Evolutionary conservation across 2,797 vertebrate genomes (phyloP), one percentile per base, ranked within the genome.

Genomic region (Hirundo rustica): DNA sequence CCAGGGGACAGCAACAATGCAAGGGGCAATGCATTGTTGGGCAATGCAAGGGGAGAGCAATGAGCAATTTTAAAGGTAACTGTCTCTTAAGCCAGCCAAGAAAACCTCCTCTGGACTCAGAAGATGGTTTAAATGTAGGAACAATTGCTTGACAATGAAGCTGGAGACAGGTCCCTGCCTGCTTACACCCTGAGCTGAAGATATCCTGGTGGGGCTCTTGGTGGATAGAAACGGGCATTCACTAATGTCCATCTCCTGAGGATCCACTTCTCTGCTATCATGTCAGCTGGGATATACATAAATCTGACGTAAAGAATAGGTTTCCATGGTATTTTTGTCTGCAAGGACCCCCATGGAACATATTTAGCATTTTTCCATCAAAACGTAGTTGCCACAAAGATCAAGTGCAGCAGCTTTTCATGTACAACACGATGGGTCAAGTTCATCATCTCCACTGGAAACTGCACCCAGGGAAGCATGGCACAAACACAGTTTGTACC

Each of bases 201-300:
- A 64, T 32, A 53, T 42, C 26, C 55, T 16, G 16, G 70, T 53
- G 48, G 58, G 27, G 61, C 75, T 51, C 88, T 38, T 93, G 83
- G 83, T 76, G 88, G 29, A 60, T 1, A 58, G 54, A 68, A 91
- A 78, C 23, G 48, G 34, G 40, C 58, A 88, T 76, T 78, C 34
- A 13, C 38, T 40, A 15, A 73, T 76, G 90, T 70, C 25, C 71
- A 53, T 71, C 74, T 84, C 71, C 77, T 87, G 70, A 90, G 55
- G 77, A 81, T 42, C 66, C 36, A 48, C 25, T 84, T 79, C 82
- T 76, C 55, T 81, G 70, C 76, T 62, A 10, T n/a, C 19, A 1
- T 62, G 32, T 57, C 51, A 76, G 51, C 18, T 55, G 16, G 7
- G 6, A 36, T 60, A 42, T 34, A 57, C n/a, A 55, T 51, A 84